phyloP scores from a whole-genome alignment of 2,797 vertebrate species.

The Rhinophrynus dorsalis region DNA sequence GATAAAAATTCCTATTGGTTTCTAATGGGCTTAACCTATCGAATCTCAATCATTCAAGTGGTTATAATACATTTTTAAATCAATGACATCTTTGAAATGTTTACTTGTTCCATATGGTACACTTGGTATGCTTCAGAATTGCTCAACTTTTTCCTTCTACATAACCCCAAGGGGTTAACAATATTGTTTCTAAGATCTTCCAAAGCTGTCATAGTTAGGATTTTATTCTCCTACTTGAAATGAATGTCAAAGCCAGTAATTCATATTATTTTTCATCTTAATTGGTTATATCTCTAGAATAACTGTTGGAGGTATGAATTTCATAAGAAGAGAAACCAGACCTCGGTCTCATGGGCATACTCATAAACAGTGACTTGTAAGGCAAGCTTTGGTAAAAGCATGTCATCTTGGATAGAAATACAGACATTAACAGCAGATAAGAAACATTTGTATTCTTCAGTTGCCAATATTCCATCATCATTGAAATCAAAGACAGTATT shows the following conservation, averaged over 20 bases:
- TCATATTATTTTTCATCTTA: constrained; percentile 12
- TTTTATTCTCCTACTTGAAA: not conserved
- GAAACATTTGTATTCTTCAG: too few relatives aligned
- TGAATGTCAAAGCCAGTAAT: not conserved
- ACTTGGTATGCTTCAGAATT: too few relatives aligned
- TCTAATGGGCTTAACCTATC: too few relatives aligned
- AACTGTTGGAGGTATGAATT: not conserved
- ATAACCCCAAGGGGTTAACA: too few relatives aligned
- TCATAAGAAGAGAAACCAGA: constrained; percentile 3
- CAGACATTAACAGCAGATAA: constrained; percentile 11
- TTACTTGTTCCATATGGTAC: too few relatives aligned
- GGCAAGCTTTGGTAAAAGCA: not conserved
- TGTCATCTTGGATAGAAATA: not conserved
- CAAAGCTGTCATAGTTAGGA: not conserved
- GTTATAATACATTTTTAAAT: too few relatives aligned
- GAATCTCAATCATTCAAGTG: too few relatives aligned
- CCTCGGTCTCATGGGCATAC: not conserved
- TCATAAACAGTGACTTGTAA: constrained; percentile 7
- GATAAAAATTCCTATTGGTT: too few relatives aligned
- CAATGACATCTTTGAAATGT: too few relatives aligned
- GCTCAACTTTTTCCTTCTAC: too few relatives aligned
- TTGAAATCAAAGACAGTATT: not conserved
- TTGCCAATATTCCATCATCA: too few relatives aligned
- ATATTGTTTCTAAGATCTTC: not conserved
- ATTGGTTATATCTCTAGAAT: not conserved